Percentiles rank a stretch among this genome's conserved stretches.
phyloP scores from a whole-genome alignment of 1,140 invertebrate species.

The Polyergus mexicanus region DNA sequence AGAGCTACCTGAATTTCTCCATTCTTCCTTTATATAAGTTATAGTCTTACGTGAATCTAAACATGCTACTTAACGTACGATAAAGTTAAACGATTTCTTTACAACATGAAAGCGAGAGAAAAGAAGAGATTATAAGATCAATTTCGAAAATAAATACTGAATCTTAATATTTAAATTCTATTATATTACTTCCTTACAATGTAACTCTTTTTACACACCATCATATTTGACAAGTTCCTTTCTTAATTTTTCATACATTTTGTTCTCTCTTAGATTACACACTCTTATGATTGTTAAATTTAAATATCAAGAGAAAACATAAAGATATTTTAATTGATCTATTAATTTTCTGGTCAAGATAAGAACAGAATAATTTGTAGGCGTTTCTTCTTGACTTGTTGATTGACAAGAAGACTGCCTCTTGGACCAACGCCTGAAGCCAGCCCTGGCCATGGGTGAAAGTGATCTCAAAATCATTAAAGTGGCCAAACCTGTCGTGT shows the following conservation, averaged over 20 bases:
- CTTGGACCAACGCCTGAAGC: background rate
- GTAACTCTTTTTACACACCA: background rate
- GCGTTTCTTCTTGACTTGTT: background rate
- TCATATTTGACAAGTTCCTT: background rate
- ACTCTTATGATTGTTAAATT: background rate
- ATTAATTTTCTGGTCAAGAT: background rate
- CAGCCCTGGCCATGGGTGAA: constrained; percentile 76
- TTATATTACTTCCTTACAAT: background rate
- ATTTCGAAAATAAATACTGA: background rate
- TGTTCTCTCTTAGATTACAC: background rate
- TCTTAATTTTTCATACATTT: background rate
- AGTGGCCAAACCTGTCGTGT: constrained; percentile 57
- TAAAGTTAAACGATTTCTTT: background rate
- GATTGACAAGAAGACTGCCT: background rate
- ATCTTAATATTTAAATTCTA: background rate
- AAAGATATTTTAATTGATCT: background rate
- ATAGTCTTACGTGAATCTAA: background rate
- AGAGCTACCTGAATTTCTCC: background rate
- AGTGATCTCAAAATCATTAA: constrained; percentile 79
- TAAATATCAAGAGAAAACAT: background rate
- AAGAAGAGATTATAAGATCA: background rate
- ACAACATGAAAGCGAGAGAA: background rate
- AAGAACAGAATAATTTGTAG: background rate
- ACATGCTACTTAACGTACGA: constrained; percentile 2
- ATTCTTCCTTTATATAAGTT: background rate